These are phyloP conservation scores for Ibidorhyncha struthersii DNA, from an alignment of 2,113 vertebrate species.

Conservation along the genomic window DNA sequence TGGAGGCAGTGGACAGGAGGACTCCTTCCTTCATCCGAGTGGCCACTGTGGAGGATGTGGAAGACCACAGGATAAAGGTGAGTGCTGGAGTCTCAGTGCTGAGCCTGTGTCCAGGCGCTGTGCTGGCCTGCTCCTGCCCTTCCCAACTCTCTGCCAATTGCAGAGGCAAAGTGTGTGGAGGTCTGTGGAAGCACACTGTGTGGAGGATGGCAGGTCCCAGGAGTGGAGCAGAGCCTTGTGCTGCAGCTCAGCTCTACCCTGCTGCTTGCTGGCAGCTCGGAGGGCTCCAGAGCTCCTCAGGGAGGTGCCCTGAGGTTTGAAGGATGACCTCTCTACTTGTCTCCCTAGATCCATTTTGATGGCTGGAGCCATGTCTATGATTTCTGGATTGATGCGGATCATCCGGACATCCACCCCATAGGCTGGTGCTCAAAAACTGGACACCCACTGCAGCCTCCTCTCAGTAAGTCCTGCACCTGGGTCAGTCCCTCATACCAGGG, in stretches of 20 bases:
- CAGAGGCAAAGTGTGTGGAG: neutral
- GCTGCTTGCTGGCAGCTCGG: neutral
- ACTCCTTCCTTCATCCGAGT: slow-evolving; percentile 92
- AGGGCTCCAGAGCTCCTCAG: neutral
- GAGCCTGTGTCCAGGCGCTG: neutral
- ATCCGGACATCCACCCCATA: slow-evolving; percentile 92
- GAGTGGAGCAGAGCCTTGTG: neutral
- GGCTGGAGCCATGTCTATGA: slow-evolving; percentile 95
- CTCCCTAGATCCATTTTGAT: slow-evolving; percentile 90
- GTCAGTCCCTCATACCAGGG: neutral
- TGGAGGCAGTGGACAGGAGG: slow-evolving; percentile 94
- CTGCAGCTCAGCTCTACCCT: neutral
- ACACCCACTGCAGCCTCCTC: slow-evolving; percentile 89
- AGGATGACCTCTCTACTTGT: neutral
- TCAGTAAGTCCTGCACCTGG: slow-evolving; percentile 69
- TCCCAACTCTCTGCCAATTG: neutral
- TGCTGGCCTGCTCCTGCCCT: neutral
- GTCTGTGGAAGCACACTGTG: neutral
- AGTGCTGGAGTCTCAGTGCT: neutral
- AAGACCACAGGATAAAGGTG: slow-evolving; percentile 95
- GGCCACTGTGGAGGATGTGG: slow-evolving; percentile 91
- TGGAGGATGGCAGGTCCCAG: neutral
- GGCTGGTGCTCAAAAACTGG: slow-evolving; percentile 95
- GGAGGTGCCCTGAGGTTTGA: neutral
- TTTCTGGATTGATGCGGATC: slow-evolving; percentile 96